These are phyloP conservation scores for Ectropis grisescens DNA, from an alignment of 1,140 invertebrate genomes.

Conservation along the genomic window DNA sequence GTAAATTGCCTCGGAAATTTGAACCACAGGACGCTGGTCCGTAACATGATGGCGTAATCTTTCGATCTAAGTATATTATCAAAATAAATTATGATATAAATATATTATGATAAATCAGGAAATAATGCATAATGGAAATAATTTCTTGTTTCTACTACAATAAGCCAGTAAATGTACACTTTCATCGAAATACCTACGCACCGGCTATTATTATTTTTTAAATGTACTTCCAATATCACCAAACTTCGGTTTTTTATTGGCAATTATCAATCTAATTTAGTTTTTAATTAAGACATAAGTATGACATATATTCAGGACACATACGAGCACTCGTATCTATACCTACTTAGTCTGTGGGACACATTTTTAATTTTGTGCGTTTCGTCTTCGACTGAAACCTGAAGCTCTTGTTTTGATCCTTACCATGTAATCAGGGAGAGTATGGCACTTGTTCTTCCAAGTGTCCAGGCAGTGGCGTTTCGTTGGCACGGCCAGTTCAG, in stretches of 20 bases:
- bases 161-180: too few relatives aligned
- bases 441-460: conserved; percentile 32
- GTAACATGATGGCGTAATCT: conserved; percentile 34
- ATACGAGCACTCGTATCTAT: background rate
- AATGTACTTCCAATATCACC: too few relatives aligned
- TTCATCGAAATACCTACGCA: too few relatives aligned
- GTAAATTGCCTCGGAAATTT: conserved; percentile 35
- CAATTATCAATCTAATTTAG: too few relatives aligned
- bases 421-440: conserved; percentile 43
- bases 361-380: background rate
- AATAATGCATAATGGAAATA: too few relatives aligned
- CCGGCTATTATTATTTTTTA: background rate
- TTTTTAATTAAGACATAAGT: background rate
- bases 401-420: background rate
- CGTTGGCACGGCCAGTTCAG: conserved; percentile 36
- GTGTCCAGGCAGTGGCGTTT: conserved; percentile 51
- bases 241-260: too few relatives aligned
- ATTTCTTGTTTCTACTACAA: background rate
- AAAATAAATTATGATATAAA: background rate
- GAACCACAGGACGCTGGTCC: conserved; percentile 35
- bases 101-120: background rate
- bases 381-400: background rate
- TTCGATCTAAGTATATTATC: conserved; percentile 30
- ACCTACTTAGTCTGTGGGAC: background rate
- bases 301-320: background rate